These are phyloP conservation scores for Daktulosphaira vitifoliae DNA, from an alignment of 1,140 invertebrate genomes.

Conservation along the genomic window DNA sequence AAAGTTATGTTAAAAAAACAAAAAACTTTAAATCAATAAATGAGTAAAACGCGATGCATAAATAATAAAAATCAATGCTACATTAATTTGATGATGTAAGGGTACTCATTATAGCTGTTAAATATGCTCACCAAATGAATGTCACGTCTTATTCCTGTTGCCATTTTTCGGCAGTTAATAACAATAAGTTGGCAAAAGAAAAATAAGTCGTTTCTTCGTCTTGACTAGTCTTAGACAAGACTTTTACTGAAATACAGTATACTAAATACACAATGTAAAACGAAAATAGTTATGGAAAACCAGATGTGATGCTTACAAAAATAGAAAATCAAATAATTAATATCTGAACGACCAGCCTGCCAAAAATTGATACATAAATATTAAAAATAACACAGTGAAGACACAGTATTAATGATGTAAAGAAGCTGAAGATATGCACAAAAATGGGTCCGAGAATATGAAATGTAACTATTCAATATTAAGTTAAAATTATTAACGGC, in stretches of 20 bases:
- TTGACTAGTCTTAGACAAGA: background rate
- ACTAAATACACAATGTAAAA: background rate
- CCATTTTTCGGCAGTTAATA: conserved; percentile 11
- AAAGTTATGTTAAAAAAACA: too few relatives aligned
- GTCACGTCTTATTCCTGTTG: conserved; percentile 16
- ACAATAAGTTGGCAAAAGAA: background rate
- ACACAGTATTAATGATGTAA: background rate
- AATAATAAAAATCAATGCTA: too few relatives aligned
- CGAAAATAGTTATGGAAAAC: conserved; percentile 25
- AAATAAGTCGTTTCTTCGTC: background rate
- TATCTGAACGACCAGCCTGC: too few relatives aligned
- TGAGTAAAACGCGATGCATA: too few relatives aligned
- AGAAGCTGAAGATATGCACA: too few relatives aligned
- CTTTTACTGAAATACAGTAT: background rate
- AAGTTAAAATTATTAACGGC: conserved; percentile 24
- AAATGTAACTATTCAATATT: background rate
- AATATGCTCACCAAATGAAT: conserved; percentile 19
- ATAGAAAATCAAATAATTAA: conserved; percentile 6
- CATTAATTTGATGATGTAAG: too few relatives aligned
- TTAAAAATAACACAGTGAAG: too few relatives aligned
- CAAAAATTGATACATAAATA: too few relatives aligned
- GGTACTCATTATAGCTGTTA: too few relatives aligned
- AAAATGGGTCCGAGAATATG: too few relatives aligned
- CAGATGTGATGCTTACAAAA: background rate
- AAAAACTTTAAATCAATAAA: too few relatives aligned